phyloP scores from a whole-genome alignment of 92 coral and sea anemone genomes.

The Pocillopora meandrina region DNA sequence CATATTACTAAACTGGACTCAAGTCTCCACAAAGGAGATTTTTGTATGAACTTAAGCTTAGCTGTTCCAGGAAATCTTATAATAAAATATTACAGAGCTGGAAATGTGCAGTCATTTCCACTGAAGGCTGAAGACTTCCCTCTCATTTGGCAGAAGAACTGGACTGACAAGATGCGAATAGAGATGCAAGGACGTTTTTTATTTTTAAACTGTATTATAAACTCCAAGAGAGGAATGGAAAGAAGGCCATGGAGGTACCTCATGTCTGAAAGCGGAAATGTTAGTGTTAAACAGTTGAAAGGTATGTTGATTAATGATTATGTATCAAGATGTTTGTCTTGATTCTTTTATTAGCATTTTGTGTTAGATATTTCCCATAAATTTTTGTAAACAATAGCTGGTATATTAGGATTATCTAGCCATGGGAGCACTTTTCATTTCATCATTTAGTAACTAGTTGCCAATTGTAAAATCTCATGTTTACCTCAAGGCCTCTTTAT shows the following conservation, averaged over 20 bases:
- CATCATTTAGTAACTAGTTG: too few relatives aligned
- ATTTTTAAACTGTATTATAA: slow-evolving; percentile 89
- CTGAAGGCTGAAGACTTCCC: slow-evolving; percentile 79
- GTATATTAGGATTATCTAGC: too few relatives aligned
- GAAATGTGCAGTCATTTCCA: slow-evolving; percentile 77
- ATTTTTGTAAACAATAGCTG: too few relatives aligned
- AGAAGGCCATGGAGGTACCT: slow-evolving; percentile 96
- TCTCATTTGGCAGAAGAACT: slow-evolving; percentile 76
- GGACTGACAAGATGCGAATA: slow-evolving; percentile 84
- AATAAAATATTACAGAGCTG: slow-evolving; percentile 85
- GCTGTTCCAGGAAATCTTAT: slow-evolving; percentile 89
- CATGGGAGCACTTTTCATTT: too few relatives aligned
- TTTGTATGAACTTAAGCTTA: slow-evolving; percentile 83
- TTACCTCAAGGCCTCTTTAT: too few relatives aligned
- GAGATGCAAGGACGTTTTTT: slow-evolving; percentile 89
- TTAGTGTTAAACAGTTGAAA: slow-evolving; percentile 70
- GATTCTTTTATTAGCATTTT: too few relatives aligned
- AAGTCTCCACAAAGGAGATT: slow-evolving; percentile 93
- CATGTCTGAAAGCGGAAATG: slow-evolving; percentile 85
- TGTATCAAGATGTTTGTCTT: too few relatives aligned
- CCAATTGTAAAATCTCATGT: too few relatives aligned
- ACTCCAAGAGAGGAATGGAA: slow-evolving; percentile 77
- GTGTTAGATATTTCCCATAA: too few relatives aligned
- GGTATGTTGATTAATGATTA: slow-evolving; percentile 41
- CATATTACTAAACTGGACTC: slow-evolving; percentile 73